Evolutionary conservation across 2,888 invertebrate genomes (phyloP).

Genomic region (Tromatobia lineatoria): DNA sequence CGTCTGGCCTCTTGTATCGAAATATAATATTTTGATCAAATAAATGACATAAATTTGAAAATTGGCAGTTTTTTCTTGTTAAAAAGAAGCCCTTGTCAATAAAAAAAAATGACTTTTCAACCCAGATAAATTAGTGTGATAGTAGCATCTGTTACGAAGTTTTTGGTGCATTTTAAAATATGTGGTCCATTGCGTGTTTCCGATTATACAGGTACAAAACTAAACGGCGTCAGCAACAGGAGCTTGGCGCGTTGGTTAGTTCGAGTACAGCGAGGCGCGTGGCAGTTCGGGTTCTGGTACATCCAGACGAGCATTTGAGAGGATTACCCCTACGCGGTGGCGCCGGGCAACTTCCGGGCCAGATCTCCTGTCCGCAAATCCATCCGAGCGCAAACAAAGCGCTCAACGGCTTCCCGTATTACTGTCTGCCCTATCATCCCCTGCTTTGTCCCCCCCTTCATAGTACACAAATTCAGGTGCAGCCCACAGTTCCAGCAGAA

Average conservation of each 20-base stretch:
- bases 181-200: neutral
- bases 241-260: constrained; percentile 89
- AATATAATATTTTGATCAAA: too few species aligned
- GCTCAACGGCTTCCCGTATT: constrained; percentile 81
- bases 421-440: constrained; percentile 83
- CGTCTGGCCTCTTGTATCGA: too few species aligned
- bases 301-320: constrained; percentile 83
- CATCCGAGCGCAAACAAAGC: constrained; percentile 81
- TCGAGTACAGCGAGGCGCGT: constrained; percentile 91
- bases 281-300: constrained; percentile 95
- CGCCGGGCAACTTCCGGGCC: constrained; percentile 80
- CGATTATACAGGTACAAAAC: constrained; percentile 91
- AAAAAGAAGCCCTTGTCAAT: too few species aligned
- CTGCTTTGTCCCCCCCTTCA: constrained; percentile 82
- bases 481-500: constrained; percentile 75
- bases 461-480: constrained; percentile 81
- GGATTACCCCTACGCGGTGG: constrained; percentile 81
- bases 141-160: too few species aligned
- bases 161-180: neutral
- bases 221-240: constrained; percentile 96
- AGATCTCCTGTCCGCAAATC: constrained; percentile 80
- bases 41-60: too few species aligned
- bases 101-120: too few species aligned
- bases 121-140: too few species aligned
- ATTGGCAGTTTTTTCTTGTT: too few species aligned